phyloP scores from a whole-genome alignment of 2,113 vertebrate species.

The Corythornis cristatus region DNA sequence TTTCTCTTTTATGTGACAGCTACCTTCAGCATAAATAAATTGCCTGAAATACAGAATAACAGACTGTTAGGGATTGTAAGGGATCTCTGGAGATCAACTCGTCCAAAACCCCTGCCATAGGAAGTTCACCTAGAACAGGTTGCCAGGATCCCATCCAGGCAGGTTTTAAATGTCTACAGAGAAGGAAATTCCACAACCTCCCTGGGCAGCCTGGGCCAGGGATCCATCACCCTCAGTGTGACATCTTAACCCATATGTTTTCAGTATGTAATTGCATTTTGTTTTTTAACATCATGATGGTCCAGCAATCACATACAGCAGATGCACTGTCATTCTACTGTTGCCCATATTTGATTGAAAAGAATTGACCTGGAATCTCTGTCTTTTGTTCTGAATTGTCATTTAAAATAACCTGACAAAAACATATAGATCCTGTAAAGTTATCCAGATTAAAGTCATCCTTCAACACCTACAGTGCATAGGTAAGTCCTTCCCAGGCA shows the following conservation, averaged over 20 bases:
- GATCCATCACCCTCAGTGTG: too few species aligned
- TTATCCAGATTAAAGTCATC: background rate
- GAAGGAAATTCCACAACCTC: too few species aligned
- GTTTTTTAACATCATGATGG: background rate
- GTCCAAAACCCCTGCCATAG: background rate
- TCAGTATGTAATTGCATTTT: rapidly evolving
- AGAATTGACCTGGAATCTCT: background rate
- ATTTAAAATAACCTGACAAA: background rate
- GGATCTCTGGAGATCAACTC: background rate
- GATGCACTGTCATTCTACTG: too few species aligned
- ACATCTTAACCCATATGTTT: background rate
- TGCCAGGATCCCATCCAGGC: background rate
- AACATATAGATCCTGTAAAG: background rate
- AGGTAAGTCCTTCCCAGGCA: background rate
- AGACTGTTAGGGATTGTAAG: background rate
- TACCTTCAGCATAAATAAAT: background rate
- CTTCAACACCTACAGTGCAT: background rate
- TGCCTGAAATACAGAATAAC: background rate
- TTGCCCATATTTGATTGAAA: background rate
- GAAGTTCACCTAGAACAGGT: background rate
- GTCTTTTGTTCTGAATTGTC: background rate
- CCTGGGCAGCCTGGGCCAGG: too few species aligned
- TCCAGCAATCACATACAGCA: background rate
- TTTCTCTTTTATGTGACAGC: background rate
- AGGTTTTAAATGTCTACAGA: too few species aligned